Percentiles rank a stretch among this genome's conserved stretches.
phyloP scores from a whole-genome alignment of 2,797 vertebrate genomes.

The Vespertilio murinus region DNA sequence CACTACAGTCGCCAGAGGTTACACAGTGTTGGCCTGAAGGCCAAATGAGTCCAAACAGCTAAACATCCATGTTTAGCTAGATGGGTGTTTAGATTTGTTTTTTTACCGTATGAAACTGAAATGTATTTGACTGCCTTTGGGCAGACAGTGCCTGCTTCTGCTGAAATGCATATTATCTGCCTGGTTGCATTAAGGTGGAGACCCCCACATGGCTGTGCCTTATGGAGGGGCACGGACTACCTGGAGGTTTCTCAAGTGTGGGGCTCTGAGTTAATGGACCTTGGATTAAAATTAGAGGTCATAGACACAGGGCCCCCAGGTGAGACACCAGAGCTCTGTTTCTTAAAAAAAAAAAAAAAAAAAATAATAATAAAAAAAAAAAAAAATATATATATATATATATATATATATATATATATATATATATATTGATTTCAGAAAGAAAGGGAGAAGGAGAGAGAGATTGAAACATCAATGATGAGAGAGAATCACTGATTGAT shows the following conservation, averaged over 20 bases:
- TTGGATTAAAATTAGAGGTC: background rate
- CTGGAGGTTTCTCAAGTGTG: background rate
- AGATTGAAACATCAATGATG: no score
- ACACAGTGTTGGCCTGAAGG: background rate
- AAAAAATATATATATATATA: no score
- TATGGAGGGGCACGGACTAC: background rate
- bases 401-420: no score
- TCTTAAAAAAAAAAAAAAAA: no score
- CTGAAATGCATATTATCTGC: background rate
- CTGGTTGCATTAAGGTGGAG: background rate
- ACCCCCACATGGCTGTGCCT: background rate
- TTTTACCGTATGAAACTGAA: background rate
- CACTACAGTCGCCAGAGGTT: background rate
- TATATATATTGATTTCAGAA: no score
- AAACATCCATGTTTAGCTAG: background rate
- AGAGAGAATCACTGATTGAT: no score
- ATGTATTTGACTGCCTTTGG: background rate
- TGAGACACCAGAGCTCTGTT: background rate
- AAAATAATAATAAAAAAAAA: no score
- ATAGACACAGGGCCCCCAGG: background rate
- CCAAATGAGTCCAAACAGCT: background rate
- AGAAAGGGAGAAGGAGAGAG: no score
- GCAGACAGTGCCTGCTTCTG: background rate
- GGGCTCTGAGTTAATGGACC: background rate
- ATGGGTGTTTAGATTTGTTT: background rate